phyloP scores from a whole-genome alignment of 2,113 vertebrate genomes.

The Platichthys flesus region DNA sequence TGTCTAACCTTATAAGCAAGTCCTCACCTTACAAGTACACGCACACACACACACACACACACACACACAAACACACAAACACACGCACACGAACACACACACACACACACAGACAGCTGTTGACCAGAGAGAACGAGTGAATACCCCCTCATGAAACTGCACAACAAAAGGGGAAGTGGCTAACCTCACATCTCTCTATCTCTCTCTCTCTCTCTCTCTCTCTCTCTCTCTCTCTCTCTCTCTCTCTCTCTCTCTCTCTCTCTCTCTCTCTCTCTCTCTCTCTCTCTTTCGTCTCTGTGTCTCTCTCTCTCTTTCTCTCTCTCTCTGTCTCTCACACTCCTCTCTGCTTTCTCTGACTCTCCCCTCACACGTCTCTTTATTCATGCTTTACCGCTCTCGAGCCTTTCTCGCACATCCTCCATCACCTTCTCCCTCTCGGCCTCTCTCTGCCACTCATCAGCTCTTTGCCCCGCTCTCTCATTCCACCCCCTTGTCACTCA shows the following conservation, averaged over 20 bases:
- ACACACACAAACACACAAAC: neutral
- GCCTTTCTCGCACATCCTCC: constrained; percentile 25
- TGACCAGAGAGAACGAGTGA: constrained; percentile 43
- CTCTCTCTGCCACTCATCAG: constrained; percentile 51
- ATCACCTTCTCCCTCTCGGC: constrained; percentile 30
- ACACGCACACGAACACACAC: neutral
- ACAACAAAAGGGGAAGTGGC: constrained; percentile 75
- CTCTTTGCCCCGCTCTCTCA: constrained; percentile 33
- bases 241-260: constrained; percentile 4
- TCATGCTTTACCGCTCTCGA: constrained; percentile 53
- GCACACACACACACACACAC: neutral
- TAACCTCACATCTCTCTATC: constrained; percentile 53
- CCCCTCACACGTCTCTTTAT: constrained; percentile 42
- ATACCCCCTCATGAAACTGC: constrained; percentile 46
- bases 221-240: neutral
- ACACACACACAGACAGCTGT: constrained; percentile 20
- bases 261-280: neutral
- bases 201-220: constrained; percentile 2
- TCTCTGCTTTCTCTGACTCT: constrained; percentile 30
- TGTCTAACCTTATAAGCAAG: too few species aligned
- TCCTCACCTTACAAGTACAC: neutral
- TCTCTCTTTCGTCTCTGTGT: too few species aligned
- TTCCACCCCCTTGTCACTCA: constrained; percentile 56
- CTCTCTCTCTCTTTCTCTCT: neutral
- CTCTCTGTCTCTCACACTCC: neutral